These are phyloP conservation scores for Dusona sp. DNA, from an alignment of 2,888 invertebrate genomes.

Conservation along the genomic window DNA sequence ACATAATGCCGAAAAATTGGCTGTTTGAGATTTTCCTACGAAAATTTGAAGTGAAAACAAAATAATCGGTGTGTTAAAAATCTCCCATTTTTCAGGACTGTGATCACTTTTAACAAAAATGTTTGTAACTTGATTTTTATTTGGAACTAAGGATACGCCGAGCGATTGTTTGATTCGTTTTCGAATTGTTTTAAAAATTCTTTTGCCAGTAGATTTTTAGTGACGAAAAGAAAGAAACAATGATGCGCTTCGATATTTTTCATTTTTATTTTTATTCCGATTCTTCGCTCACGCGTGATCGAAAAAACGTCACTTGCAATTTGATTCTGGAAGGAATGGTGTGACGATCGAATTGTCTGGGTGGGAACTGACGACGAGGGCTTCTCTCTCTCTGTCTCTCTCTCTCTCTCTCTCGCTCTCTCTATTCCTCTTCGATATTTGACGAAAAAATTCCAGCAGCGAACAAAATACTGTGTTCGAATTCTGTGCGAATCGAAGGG, in stretches of 20 bases:
- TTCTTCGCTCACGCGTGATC: slow-evolving; percentile 39
- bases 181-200: slow-evolving; percentile 8
- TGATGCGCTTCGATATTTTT: not conserved
- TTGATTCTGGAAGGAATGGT: slow-evolving; percentile 69
- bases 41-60: too few species aligned
- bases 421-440: slow-evolving; percentile 51
- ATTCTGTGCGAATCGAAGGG: slow-evolving; percentile 47
- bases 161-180: not conserved
- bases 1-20: too few species aligned
- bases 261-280: slow-evolving; percentile 7
- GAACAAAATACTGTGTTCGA: slow-evolving; percentile 50
- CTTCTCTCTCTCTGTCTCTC: not conserved
- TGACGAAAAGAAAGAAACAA: not conserved
- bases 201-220: not conserved
- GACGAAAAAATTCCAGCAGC: slow-evolving; percentile 60
- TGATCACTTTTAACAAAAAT: too few species aligned
- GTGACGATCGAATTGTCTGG: slow-evolving; percentile 68
- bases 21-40: too few species aligned
- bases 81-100: too few species aligned
- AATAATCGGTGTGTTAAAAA: too few species aligned
- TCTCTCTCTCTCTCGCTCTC: slow-evolving; percentile 18
- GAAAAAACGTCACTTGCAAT: slow-evolving; percentile 63
- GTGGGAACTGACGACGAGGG: slow-evolving; percentile 56
- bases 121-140: not conserved
- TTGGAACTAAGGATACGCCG: not conserved